Evolutionary conservation across 2,888 invertebrate genomes (phyloP).

Genomic region (Drosophila quasianomalipes): DNA sequence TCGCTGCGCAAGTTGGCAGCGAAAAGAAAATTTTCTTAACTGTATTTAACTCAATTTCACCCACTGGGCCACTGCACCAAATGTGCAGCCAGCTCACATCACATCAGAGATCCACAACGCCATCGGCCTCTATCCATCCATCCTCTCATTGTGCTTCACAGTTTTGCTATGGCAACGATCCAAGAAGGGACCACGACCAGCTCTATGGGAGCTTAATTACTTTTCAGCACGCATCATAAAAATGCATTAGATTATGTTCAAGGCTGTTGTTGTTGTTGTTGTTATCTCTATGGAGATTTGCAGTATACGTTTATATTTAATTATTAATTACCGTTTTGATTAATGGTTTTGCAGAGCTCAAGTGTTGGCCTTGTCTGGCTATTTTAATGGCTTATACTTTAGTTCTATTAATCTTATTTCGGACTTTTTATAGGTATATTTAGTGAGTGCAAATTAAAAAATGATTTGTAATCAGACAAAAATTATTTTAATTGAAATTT

Average conservation of each 20-base stretch:
- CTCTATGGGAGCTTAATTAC: slow-evolving; percentile 60
- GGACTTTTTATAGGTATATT: background rate
- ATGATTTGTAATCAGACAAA: background rate
- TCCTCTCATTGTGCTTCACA: slow-evolving; percentile 16
- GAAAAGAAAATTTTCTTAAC: slow-evolving; percentile 81
- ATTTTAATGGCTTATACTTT: slow-evolving; percentile 5
- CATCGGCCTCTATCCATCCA: slow-evolving; percentile 41
- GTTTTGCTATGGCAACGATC: slow-evolving; percentile 20
- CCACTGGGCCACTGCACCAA: slow-evolving; percentile 85
- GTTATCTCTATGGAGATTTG: slow-evolving; percentile 4
- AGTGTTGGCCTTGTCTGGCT: slow-evolving; percentile 12
- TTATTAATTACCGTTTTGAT: slow-evolving; percentile 35
- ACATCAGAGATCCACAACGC: slow-evolving; percentile 2
- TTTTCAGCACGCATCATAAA: slow-evolving; percentile 77
- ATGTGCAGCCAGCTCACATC: slow-evolving; percentile 76
- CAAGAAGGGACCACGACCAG: slow-evolving; percentile 14
- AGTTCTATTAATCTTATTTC: slow-evolving; percentile 31
- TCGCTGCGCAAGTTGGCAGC: slow-evolving; percentile 57
- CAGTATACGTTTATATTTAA: background rate
- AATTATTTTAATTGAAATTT: background rate
- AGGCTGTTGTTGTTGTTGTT: slow-evolving; percentile 19
- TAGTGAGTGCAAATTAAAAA: background rate
- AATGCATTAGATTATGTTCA: slow-evolving; percentile 43
- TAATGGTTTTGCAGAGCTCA: slow-evolving; percentile 1
- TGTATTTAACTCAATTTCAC: slow-evolving; percentile 84